These are phyloP conservation scores for Rhabdomys dilectus DNA, from an alignment of 2,113 vertebrate genomes.

Conservation along the genomic window DNA sequence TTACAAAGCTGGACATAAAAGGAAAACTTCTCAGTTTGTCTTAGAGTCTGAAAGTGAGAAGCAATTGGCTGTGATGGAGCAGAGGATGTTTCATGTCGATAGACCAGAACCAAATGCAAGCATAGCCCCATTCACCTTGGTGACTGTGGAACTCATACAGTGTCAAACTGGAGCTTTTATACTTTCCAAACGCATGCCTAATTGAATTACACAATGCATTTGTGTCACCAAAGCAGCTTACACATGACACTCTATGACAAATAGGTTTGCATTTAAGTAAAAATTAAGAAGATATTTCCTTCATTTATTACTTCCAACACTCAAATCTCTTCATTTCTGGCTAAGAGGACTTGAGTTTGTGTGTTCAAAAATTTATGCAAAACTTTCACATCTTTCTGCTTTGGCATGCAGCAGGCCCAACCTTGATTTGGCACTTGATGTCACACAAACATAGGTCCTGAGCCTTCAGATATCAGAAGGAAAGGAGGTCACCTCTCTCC, in stretches of 20 bases:
- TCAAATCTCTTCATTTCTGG: constrained; percentile 63
- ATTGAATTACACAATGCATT: not conserved
- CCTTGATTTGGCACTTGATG: constrained; percentile 38
- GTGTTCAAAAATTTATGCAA: constrained; percentile 59
- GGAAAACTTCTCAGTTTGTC: not conserved
- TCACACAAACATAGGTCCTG: not conserved
- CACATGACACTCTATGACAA: constrained; percentile 21
- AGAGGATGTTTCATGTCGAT: not conserved
- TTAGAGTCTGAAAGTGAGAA: constrained; percentile 28
- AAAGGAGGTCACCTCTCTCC: not conserved
- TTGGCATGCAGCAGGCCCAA: constrained; percentile 49
- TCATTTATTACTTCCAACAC: constrained; percentile 58
- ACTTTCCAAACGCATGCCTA: constrained; percentile 23
- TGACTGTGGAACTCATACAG: not conserved
- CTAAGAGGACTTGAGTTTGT: constrained; percentile 61
- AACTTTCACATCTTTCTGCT: constrained; percentile 17
- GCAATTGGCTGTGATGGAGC: not conserved
- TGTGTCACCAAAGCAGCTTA: not conserved
- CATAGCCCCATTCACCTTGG: not conserved
- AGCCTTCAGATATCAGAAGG: not conserved
- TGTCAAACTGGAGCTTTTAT: constrained; percentile 23
- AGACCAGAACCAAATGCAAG: constrained; percentile 13
- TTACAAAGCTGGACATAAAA: not conserved
- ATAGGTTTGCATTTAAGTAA: constrained; percentile 47
- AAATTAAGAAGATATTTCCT: constrained; percentile 44